Conservation (phyloP, 2,888 invertebrate genomes). For the Chesias legatella region DNA sequence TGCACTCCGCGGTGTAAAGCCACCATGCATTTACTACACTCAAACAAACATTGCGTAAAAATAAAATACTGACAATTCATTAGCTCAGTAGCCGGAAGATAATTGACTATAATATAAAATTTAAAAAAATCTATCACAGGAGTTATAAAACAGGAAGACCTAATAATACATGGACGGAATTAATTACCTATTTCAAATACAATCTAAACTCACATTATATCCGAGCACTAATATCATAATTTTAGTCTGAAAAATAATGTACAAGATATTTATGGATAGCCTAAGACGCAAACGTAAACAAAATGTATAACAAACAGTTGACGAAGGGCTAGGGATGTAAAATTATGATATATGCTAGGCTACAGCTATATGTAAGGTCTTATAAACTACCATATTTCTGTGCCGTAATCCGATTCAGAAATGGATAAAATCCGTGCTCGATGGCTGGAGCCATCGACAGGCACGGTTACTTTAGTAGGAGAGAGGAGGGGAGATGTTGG, state of each 20-base stretch:
- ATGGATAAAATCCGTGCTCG: slow-evolving; percentile 84
- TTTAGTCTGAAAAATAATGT: slow-evolving; percentile 16
- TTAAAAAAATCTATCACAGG: slow-evolving; percentile 57
- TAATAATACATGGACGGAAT: slow-evolving; percentile 52
- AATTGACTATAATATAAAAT: slow-evolving; percentile 31
- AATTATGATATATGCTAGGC: slow-evolving; percentile 21
- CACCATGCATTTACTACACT: slow-evolving; percentile 60
- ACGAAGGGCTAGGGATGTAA: slow-evolving; percentile 8
- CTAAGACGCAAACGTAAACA: slow-evolving; percentile 3
- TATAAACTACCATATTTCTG: slow-evolving; percentile 86
- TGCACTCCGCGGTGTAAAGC: slow-evolving; percentile 68
- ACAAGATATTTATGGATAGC: slow-evolving; percentile 6
- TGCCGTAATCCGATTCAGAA: slow-evolving; percentile 81
- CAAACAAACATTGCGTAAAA: slow-evolving; percentile 36
- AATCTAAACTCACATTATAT: slow-evolving; percentile 14
- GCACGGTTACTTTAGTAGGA: slow-evolving; percentile 82
- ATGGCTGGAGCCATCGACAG: slow-evolving; percentile 81
- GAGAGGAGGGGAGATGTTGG: slow-evolving; percentile 72
- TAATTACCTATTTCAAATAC: slow-evolving; percentile 19
- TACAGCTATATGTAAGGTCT: slow-evolving; percentile 12
- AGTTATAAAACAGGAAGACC: slow-evolving; percentile 54
- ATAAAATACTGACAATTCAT: slow-evolving; percentile 45
- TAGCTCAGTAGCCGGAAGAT: slow-evolving; percentile 30
- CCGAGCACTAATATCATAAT: slow-evolving; percentile 15
- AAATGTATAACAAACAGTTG: slow-evolving; percentile 2